Base-by-base conservation (phyloP, 2,888 invertebrate species). In the Cistogaster globosa region DNA sequence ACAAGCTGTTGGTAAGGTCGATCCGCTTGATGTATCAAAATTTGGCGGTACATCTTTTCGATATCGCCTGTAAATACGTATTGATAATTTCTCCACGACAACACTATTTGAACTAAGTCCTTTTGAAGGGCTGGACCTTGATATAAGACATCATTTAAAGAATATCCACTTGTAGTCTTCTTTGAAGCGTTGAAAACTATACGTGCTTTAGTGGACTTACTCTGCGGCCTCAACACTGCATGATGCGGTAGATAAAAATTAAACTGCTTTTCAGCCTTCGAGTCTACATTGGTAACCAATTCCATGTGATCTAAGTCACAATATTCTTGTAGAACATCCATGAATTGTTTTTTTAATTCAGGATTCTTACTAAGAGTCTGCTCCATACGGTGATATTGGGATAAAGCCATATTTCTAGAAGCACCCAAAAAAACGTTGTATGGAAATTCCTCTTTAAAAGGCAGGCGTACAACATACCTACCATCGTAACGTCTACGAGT, bases 141-240 rank as follows among this genome's bases (percentile, higher is more conserved):
- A 18, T 85, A 55, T 11, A 86, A 38, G 0, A 75, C 60, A 36
- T 84, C 83, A 22, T 87, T 87, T 0, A 87, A 60, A 0, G 79
- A 85, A 4, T 42, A 22, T 0, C 87, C 82, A 7, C 78, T 84
- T 6, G 55, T 48, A 8, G 84, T 71, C 7, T 71, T 76, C n/a
- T 71, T 69, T 1, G 87, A 87, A 0, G 87, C 87, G 36, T 87
- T 85, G 45, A 88, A 88, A 0, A 87, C 87, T 1, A 88, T 84
- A 12, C 83, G 51, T 16, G 86, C 48, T 53, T 85, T 87, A 2
- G 84, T 87, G 1, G 85, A 78, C 16, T 75, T 78, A 26, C 81
- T 84, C 8, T 86, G 82, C 0, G 79, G 82, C 16, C 65, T 71
- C 2, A 86, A 32, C 0, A 87, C 80, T 0, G 84, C 87, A 36